Evolutionary conservation across 2,888 invertebrate genomes (phyloP), one percentile per base, ranked within the genome.

Genomic region (Cyaniris semiargus): DNA sequence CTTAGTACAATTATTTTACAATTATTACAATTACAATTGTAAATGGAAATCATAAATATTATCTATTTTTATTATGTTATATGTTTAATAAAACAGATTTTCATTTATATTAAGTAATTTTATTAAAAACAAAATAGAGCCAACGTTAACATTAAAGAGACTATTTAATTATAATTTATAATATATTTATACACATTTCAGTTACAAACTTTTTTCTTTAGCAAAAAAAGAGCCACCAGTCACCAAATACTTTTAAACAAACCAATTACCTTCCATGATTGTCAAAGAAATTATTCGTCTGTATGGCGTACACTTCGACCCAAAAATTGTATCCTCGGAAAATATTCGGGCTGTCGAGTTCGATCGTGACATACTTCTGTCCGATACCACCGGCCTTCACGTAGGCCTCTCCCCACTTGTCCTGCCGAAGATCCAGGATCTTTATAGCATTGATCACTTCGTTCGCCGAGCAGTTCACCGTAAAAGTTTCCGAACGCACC

Each of bases 281-380:
- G 23, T 81, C 82, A 18, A 87, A 3, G 77, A 89, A 90, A 74
- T 84, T 80, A 31, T 85, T 85, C 0, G 86, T 85, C 53, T 89
- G 82, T 8, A 89, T 85, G 1, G 88, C 89, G 78, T 88, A 92
- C 53, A 92, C 88, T 82, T 92, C 86, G 18, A 92, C 88, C 85
- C 86, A 87, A 79, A 93, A 93, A 78, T 90, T 90, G 66, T 88
- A 90, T 0, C 92, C 93, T 8, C 90, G 82, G 2, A 92, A 87
- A 1, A 89, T 82, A 18, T 85, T 86, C 0, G 92, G 91, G 78
- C 92, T 90, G 27, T 89, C 85, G 79, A 93, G 76, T 76, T 90
- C 90, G 2, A 93, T 86, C 0, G 86, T 88, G 1, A 91, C 92
- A 77, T 78, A 88, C 6, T 83, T 87, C 78, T 87, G 83, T 0